Percentiles rank a stretch among this genome's conserved stretches.
Conservation (phyloP, 2,888 invertebrate genomes). For the Vesta saturnalis region DNA sequence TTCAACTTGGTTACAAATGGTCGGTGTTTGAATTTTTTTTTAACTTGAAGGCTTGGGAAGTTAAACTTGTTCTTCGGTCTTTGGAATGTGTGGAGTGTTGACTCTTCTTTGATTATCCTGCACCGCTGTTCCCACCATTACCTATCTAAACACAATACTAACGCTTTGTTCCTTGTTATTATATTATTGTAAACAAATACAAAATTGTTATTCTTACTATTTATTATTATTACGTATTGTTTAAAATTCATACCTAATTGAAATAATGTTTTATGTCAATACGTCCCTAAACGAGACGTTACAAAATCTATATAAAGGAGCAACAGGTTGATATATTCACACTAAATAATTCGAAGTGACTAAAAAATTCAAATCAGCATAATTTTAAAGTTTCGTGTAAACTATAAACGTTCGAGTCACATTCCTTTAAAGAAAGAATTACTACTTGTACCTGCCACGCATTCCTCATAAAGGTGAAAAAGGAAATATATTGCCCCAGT, state of each 20-base stretch:
- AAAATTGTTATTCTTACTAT: no score
- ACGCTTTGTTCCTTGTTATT: neutral
- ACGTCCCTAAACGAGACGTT: no score
- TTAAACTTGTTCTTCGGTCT: conserved; percentile 25
- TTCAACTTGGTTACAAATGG: conserved; percentile 9
- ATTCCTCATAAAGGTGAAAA: neutral
- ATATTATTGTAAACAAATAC: no score
- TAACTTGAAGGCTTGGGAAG: conserved; percentile 23
- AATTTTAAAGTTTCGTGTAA: neutral
- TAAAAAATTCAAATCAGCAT: neutral
- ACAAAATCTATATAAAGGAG: no score
- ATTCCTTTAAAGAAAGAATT: neutral
- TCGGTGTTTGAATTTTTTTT: conserved; percentile 13
- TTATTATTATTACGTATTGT: no score
- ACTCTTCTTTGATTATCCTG: conserved; percentile 28
- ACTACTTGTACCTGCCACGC: neutral
- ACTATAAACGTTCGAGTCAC: neutral
- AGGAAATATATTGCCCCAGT: neutral
- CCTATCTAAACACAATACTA: conserved; percentile 28
- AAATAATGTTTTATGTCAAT: no score
- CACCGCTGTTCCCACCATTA: conserved; percentile 33
- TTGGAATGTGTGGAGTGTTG: conserved; percentile 28
- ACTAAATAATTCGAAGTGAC: neutral
- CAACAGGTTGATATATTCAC: no score
- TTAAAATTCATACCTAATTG: no score